Evolutionary conservation across 2,797 vertebrate species (phyloP), one percentile per base, ranked within the genome.

Genomic region (Neosalanx taihuensis): DNA sequence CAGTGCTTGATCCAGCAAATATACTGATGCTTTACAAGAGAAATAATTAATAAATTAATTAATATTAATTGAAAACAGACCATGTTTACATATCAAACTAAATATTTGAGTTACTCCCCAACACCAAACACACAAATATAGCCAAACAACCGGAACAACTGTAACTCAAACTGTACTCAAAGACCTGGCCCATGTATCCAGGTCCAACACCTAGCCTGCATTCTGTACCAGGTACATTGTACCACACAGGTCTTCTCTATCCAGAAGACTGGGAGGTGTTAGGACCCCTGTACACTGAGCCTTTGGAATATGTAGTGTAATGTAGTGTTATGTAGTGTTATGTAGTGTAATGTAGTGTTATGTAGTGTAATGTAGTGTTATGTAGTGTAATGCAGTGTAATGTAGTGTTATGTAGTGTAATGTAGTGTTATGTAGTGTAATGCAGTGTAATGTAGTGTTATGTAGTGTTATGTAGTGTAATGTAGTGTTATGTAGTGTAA

Each of bases 221-320:
- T 4, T 46, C 18, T 80, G 88, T 84, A 87, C 81, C 83, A 87
- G 87, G 80, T 80, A 69, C 72, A 37, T 58, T 60, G 37, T 57
- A 1, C 57, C 51, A 57, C 64, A 78, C 89, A 89, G 89, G 79
- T 77, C 68, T 71, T 65, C 77, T 83, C 80, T 82, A 69, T 81
- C 74, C 18, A 37, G 46, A 64, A 33, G 60, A 35, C 37, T 5
- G 65, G 17, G 35, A 4, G 33, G 70, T 23, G 67, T 31, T 46
- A 26, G 41, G 59, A 10, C 15, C 31, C 56, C 56, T 73, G 64
- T 41, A 68, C 18, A 62, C 35, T 35, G 29, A 60, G 23, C 58
- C 29, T 67, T 46, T 61, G 61, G 46, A 69, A 59, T 63, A 51
- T 69, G 66, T 20, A 23, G 51, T 58, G 51, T 20, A 46, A 46